A percentile compares a stretch with the other conserved stretches of the same genome.
Evolutionary conservation across 2,113 vertebrate genomes (phyloP).

Genomic region (Cairina moschata): DNA sequence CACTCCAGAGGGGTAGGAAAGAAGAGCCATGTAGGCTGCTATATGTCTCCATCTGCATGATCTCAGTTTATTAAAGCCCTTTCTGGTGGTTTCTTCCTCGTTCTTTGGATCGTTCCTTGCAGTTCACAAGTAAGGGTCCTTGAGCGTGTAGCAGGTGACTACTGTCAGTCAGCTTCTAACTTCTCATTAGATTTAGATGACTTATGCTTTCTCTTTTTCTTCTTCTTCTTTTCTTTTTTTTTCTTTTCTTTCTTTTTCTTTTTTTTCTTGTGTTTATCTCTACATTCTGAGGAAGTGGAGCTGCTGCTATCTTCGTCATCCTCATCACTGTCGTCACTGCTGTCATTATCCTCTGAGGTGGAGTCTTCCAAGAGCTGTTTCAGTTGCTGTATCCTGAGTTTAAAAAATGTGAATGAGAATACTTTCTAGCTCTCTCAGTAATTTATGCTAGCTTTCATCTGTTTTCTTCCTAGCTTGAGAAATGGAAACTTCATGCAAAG

Average conservation of each 20-base stretch:
- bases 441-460: not conserved
- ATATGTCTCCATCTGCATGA: not conserved
- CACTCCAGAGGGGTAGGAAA: not conserved
- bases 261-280: slow-evolving; percentile 78
- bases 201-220: slow-evolving; percentile 78
- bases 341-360: slow-evolving; percentile 83
- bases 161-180: slow-evolving; percentile 80
- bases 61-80: not conserved
- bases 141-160: not conserved
- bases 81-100: not conserved
- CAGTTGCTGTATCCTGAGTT: slow-evolving; percentile 90
- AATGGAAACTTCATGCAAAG: not conserved
- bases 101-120: not conserved
- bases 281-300: slow-evolving; percentile 76
- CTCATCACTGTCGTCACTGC: slow-evolving; percentile 44
- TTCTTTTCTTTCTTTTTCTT: slow-evolving; percentile 84
- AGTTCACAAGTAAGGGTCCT: not conserved
- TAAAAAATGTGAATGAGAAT: not conserved
- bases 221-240: slow-evolving; percentile 73
- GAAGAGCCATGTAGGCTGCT: not conserved
- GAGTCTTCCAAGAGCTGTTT: slow-evolving; percentile 92
- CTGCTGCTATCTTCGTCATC: slow-evolving; percentile 77
- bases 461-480: not conserved
- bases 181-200: slow-evolving; percentile 78
- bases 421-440: not conserved